Base-by-base conservation (phyloP, 2,113 vertebrate species). In the Aphyosemion australe region DNA sequence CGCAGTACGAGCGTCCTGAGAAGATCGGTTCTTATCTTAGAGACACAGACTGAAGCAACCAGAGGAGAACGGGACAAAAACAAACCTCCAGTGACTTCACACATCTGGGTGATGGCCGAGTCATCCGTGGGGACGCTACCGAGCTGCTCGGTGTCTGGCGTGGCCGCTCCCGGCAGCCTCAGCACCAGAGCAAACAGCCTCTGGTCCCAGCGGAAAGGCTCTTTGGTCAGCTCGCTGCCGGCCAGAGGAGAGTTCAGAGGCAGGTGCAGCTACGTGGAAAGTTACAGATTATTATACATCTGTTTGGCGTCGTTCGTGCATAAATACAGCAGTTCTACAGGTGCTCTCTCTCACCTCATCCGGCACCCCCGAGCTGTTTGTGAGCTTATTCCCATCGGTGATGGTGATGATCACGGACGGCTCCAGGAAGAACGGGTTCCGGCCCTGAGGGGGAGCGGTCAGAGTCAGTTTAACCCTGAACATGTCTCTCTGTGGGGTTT, bases 201-300 rank as follows among this genome's bases (percentile, higher is more conserved):
- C 83, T 99, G 97, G 94, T 99, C 97, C 97, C 97, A 99, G 51
- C 97, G 96, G 79, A 99, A 99, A 6, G 97, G 97, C 88, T 99
- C 97, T 94, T 99, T 99, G 89, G 97, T 99, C 79, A 99, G 89
- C 79, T 99, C 97, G 76, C 97, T 98, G 90, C 97, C 97, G 45
- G 97, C 95, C 84, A 99, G 71, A n/a, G 97, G 96, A 51, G 97
- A 99, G 90, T 98, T 85, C 92, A 98, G 88, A 47, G 80, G 84
- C 65, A 90, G 79, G 71, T 88, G 85, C 61, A 89, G 80, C 86
- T 89, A 21, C 16, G 59, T 12, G 31, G 46, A 13, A 60, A 12
- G 50, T 37, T 37, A 5, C 6, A 32, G 4, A 32, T 32, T 32
- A 8, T 37, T 37, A 37, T 37, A 37, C 34, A 37, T 37, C 34